Evolutionary conservation across 2,888 invertebrate species (phyloP), one percentile per base, ranked within the genome.

Genomic region (Cataglyphis cursor): DNA sequence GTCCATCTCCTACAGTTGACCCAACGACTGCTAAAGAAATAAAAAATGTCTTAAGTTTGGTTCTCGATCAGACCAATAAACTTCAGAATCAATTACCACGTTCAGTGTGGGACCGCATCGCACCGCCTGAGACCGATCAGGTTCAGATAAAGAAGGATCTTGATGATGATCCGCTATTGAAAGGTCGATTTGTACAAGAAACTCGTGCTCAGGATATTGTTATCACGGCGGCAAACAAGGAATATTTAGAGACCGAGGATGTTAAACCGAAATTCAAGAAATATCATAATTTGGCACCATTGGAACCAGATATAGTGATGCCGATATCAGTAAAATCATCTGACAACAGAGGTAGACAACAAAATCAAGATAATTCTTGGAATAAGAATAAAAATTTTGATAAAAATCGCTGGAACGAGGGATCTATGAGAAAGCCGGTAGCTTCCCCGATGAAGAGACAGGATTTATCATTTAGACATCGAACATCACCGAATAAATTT

Each of bases 51-150:
- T 84, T 94, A 31, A 94, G 92, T 68, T 91, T 93, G 82, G 94
- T 94, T 4, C 86, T 94, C n/a, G 94, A 94, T 48, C 93, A 94
- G 83, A 94, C 94, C 1, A 95, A 92, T 75, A 94, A 94, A 75
- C 84, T 94, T 1, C 93, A 94, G 48, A 94, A 83, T 89, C 94
- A 94, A 80, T 81, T 94, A 74, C 93, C 94, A 0, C 89, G 93
- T 41, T 94, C 95, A 1, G 94, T 94, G n/a, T 94, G 95, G 95
- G 94, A 95, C 89, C 92, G 95, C 48, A 94, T 95, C 28, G 94
- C 93, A 12, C 94, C 95, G 4, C 87, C 91, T 8, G 92, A 91
- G 5, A 48, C 65, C 3, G 44, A 12, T 1, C 51, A 54, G 41
- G 0, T 1, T 44, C 54, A 41, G 28, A 10, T 1, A 38, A 85